phyloP scores from a whole-genome alignment of 23 tunicate species.

The Ascidia mentula region DNA sequence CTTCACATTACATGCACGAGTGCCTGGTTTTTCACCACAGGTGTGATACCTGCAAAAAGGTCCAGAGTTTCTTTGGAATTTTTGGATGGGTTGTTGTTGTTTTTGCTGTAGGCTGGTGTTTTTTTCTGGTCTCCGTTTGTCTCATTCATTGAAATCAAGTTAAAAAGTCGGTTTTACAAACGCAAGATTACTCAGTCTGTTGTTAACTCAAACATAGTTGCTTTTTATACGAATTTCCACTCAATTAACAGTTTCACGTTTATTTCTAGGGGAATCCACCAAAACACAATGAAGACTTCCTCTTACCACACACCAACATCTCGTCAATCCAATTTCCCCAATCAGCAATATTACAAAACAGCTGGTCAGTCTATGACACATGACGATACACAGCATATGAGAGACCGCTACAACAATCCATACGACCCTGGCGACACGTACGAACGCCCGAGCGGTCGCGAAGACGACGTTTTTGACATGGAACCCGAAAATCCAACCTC shows the following conservation, averaged over 20 bases:
- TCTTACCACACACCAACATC: background rate
- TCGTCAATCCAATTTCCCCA: background rate
- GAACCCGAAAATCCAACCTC: background rate
- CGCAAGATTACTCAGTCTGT: no score
- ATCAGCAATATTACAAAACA: constrained; percentile 4
- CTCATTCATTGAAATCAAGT: no score
- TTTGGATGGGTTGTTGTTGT: no score
- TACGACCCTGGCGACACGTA: background rate
- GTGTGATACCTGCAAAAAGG: no score
- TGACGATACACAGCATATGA: background rate
- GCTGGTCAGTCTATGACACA: background rate
- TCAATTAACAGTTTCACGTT: no score
- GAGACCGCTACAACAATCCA: background rate
- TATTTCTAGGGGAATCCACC: background rate
- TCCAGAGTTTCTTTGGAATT: no score
- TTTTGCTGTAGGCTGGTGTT: no score
- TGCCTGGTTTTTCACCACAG: no score
- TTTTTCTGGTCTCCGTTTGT: no score
- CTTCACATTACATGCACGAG: no score
- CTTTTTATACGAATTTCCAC: background rate
- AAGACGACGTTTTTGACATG: background rate
- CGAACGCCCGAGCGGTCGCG: background rate
- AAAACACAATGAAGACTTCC: background rate
- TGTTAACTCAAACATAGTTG: no score
- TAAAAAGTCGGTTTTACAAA: no score